Percentiles rank a stretch among this genome's conserved stretches.
These are phyloP conservation scores for Meriones psammophilus DNA, from an alignment of 2,797 vertebrate species.

Conservation along the genomic window DNA sequence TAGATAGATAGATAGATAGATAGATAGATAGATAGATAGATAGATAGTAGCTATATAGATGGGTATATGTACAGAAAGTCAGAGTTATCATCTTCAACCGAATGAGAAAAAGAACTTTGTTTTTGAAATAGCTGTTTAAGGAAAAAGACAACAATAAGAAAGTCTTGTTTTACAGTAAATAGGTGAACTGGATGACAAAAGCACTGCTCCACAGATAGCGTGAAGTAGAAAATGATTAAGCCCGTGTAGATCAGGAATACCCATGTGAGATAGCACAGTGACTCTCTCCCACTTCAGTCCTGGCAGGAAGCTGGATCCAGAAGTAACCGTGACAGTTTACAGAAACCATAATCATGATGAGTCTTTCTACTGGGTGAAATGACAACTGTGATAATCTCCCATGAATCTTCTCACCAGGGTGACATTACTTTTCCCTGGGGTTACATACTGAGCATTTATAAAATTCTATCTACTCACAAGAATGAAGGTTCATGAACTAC, in stretches of 20 bases:
- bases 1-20: background rate
- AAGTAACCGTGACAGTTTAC: background rate
- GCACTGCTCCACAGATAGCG: background rate
- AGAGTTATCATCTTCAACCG: background rate
- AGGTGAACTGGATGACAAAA: background rate
- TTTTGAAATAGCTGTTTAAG: background rate
- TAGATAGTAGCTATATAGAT: background rate
- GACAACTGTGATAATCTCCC: background rate
- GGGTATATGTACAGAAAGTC: background rate
- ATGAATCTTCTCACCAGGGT: background rate
- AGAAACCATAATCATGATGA: background rate
- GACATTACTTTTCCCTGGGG: background rate
- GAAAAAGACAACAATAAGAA: constrained; percentile 3
- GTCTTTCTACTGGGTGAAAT: constrained; percentile 3
- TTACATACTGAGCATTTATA: constrained; percentile 22
- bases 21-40: background rate
- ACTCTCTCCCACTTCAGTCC: background rate
- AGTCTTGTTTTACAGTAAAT: constrained; percentile 45
- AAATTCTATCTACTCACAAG: constrained; percentile 3
- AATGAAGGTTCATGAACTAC: constrained; percentile 26
- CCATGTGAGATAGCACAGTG: background rate
- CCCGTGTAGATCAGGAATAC: background rate
- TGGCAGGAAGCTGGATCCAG: background rate
- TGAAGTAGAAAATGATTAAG: constrained; percentile 11
- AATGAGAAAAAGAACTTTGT: background rate